Evolutionary conservation across 2,113 vertebrate genomes (phyloP).

Genomic region (Nestor notabilis): DNA sequence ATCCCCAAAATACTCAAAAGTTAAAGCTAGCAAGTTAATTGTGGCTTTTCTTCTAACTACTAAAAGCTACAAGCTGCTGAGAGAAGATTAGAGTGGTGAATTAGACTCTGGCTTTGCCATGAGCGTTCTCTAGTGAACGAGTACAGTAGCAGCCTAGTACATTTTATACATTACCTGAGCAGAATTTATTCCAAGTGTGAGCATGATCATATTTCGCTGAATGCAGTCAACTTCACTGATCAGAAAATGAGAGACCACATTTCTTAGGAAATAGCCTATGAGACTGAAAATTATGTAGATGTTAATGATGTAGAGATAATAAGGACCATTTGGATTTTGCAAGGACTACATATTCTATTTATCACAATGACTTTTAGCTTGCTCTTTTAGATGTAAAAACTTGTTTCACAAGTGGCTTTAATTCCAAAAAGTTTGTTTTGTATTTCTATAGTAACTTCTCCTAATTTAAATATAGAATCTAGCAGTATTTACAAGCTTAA

Average conservation of each 20-base stretch:
- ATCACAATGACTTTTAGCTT: not conserved
- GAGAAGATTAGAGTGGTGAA: not conserved
- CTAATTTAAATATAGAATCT: not conserved
- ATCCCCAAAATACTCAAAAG: not conserved
- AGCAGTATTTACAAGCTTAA: not conserved
- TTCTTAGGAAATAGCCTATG: not conserved
- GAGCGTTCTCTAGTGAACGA: not conserved
- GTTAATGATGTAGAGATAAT: not conserved
- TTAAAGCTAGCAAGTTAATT: not conserved
- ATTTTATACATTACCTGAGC: slow-evolving; percentile 5
- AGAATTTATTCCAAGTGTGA: slow-evolving; percentile 9
- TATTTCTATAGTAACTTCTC: not conserved
- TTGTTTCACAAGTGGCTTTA: not conserved
- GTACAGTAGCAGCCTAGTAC: not conserved
- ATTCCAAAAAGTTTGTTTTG: not conserved
- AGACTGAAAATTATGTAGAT: not conserved
- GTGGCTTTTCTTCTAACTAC: not conserved
- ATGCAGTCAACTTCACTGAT: not conserved
- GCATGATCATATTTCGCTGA: not conserved
- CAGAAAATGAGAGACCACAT: not conserved
- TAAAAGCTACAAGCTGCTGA: not conserved
- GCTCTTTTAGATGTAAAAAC: not conserved
- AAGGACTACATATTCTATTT: not conserved
- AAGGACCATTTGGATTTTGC: not conserved
- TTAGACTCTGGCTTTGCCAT: not conserved